Percentiles rank a stretch among this genome's conserved stretches.
phyloP scores from a whole-genome alignment of 2,888 invertebrate genomes.

The Zygaena filipendulae region DNA sequence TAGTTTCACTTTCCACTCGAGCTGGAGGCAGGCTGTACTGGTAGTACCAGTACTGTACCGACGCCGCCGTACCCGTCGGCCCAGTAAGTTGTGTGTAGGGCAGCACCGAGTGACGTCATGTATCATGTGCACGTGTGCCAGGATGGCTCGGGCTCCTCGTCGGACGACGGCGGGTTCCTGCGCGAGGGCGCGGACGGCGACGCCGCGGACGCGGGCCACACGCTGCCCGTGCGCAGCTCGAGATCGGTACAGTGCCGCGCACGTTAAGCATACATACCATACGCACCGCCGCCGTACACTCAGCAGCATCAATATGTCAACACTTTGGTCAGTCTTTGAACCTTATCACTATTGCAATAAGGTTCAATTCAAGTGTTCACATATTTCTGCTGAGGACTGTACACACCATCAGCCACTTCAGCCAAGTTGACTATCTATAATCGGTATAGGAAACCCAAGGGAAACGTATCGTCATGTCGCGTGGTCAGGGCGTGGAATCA shows the following conservation, averaged over 20 bases:
- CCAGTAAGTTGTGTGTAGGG: constrained; percentile 34
- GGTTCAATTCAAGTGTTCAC: too few species aligned
- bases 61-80: too few species aligned
- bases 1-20: constrained; percentile 48
- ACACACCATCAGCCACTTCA: too few species aligned
- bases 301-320: too few species aligned
- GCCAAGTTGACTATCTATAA: too few species aligned
- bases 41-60: too few species aligned
- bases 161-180: constrained; percentile 65
- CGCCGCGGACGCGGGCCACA: constrained; percentile 52
- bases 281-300: constrained; percentile 14
- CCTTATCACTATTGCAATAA: too few species aligned
- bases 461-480: too few species aligned
- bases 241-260: constrained; percentile 52
- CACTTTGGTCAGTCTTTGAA: not conserved
- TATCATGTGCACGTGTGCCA: constrained; percentile 41
- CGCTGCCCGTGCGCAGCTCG: constrained; percentile 65
- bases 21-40: constrained; percentile 34
- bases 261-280: constrained; percentile 7
- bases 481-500: too few species aligned
- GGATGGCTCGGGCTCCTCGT: constrained; percentile 64
- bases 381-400: too few species aligned
- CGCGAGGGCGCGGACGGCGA: constrained; percentile 42
- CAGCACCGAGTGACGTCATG: constrained; percentile 43
- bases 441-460: too few species aligned